Conservation (phyloP, 2,888 invertebrate species). For the Yponomeuta plumbellus region DNA sequence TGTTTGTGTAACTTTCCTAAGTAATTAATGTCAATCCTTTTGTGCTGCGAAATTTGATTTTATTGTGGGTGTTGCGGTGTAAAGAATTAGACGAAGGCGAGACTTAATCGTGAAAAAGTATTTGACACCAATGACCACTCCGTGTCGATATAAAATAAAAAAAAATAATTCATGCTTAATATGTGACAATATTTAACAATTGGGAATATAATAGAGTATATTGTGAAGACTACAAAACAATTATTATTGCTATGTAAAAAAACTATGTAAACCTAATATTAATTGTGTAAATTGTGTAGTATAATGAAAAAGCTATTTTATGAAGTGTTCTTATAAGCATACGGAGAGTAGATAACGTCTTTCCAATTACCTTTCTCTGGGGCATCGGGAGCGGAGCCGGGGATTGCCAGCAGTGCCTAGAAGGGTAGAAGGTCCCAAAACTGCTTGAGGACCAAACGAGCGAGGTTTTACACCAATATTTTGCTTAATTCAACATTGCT, state of each 20-base stretch:
- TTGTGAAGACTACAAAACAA: conserved; percentile 70
- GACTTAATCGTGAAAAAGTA: conserved; percentile 34
- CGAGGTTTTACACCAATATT: too few relatives aligned
- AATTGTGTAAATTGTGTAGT: conserved; percentile 75
- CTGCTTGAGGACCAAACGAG: too few relatives aligned
- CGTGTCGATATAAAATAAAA: conserved; percentile 39
- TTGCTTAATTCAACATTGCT: too few relatives aligned
- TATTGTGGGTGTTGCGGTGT: conserved; percentile 2
- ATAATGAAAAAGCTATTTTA: conserved; percentile 70
- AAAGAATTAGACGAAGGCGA: conserved; percentile 16
- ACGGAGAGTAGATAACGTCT: conserved; percentile 52
- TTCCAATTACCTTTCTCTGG: conserved; percentile 31
- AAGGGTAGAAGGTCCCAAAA: neutral
- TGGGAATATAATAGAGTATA: conserved; percentile 66
- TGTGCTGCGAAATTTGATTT: conserved; percentile 23
- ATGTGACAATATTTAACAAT: conserved; percentile 75
- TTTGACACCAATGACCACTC: conserved; percentile 54
- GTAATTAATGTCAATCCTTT: conserved; percentile 43
- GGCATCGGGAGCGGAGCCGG: conserved; percentile 11
- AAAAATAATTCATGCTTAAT: conserved; percentile 53
- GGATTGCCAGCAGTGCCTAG: too few relatives aligned
- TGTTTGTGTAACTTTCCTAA: conserved; percentile 30
- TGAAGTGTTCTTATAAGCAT: conserved; percentile 74
- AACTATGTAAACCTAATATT: conserved; percentile 59
- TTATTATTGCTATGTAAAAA: conserved; percentile 75